phyloP scores from a whole-genome alignment of 64 coral and sea anemone species.

The Dendrophyllia cribrosa region DNA sequence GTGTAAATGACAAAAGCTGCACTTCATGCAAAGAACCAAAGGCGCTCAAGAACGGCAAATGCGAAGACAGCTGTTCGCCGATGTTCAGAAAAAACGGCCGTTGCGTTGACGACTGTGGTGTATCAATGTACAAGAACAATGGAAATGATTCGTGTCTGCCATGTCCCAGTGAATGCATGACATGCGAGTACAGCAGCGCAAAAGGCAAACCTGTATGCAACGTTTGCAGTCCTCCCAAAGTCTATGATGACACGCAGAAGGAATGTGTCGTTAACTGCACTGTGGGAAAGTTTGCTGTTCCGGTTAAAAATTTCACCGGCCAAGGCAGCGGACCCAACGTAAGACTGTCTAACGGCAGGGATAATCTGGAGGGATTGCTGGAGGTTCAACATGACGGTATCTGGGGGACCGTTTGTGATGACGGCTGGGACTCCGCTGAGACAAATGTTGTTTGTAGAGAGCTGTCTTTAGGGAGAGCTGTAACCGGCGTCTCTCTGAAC shows the following conservation, averaged over 20 bases:
- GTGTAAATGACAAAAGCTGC: slow-evolving; percentile 59
- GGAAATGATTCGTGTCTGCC: slow-evolving; percentile 62
- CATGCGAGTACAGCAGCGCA: slow-evolving; percentile 16
- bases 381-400: slow-evolving; percentile 78
- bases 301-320: slow-evolving; percentile 3
- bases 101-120: slow-evolving; percentile 66
- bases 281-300: slow-evolving; percentile 49
- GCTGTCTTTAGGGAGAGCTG: slow-evolving; percentile 43
- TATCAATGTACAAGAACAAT: slow-evolving; percentile 21
- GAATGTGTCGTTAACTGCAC: slow-evolving; percentile 62
- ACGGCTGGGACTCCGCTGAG: slow-evolving; percentile 72
- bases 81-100: slow-evolving; percentile 59
- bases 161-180: slow-evolving; percentile 65
- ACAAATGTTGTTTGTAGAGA: slow-evolving; percentile 73
- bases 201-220: slow-evolving; percentile 9
- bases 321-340: not conserved
- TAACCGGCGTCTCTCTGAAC: not conserved
- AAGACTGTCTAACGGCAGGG: slow-evolving; percentile 74
- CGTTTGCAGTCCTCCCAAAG: slow-evolving; percentile 48
- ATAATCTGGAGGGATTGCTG: slow-evolving; percentile 80
- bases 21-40: slow-evolving; percentile 73
- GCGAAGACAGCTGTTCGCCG: slow-evolving; percentile 46
- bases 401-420: slow-evolving; percentile 95
- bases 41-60: slow-evolving; percentile 75
- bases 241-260: not conserved